Percentiles rank a stretch among this genome's conserved stretches.
These are phyloP conservation scores for Geopemphigus sp. DNA, from an alignment of 1,140 invertebrate species.

Conservation along the genomic window DNA sequence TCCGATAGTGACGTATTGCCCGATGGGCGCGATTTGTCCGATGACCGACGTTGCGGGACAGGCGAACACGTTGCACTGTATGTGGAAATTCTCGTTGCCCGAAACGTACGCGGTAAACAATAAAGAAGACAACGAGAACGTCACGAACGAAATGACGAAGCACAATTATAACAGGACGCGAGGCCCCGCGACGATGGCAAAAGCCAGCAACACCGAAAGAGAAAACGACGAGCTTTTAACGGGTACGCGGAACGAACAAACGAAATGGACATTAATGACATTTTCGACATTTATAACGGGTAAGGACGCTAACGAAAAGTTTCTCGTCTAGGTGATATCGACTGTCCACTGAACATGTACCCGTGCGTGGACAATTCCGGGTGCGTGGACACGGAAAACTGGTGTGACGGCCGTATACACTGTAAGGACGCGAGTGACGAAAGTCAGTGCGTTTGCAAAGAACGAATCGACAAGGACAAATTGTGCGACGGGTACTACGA, in stretches of 20 bases:
- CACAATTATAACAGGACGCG: background rate
- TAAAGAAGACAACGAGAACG: background rate
- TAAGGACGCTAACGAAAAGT: no score
- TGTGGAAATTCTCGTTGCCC: background rate
- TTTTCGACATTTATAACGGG: no score
- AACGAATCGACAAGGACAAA: slow-evolving; percentile 63
- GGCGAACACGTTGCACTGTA: slow-evolving; percentile 13
- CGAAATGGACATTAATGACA: no score
- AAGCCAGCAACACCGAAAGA: background rate
- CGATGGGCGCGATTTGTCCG: background rate
- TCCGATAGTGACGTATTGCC: slow-evolving; percentile 4
- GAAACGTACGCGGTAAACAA: background rate
- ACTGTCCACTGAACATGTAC: slow-evolving; percentile 54
- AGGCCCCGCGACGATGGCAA: background rate
- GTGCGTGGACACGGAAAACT: slow-evolving; percentile 63
- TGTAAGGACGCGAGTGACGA: slow-evolving; percentile 83
- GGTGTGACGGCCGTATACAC: slow-evolving; percentile 74
- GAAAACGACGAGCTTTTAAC: slow-evolving; percentile 11
- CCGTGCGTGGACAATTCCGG: slow-evolving; percentile 58
- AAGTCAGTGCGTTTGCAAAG: slow-evolving; percentile 67
- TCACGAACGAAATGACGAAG: background rate
- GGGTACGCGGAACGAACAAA: no score
- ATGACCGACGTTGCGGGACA: slow-evolving; percentile 10
- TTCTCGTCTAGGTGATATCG: slow-evolving; percentile 48
- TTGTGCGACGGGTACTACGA: slow-evolving; percentile 80